Evolutionary conservation across 2,113 vertebrate genomes (phyloP).

Genomic region (Chionis minor): DNA sequence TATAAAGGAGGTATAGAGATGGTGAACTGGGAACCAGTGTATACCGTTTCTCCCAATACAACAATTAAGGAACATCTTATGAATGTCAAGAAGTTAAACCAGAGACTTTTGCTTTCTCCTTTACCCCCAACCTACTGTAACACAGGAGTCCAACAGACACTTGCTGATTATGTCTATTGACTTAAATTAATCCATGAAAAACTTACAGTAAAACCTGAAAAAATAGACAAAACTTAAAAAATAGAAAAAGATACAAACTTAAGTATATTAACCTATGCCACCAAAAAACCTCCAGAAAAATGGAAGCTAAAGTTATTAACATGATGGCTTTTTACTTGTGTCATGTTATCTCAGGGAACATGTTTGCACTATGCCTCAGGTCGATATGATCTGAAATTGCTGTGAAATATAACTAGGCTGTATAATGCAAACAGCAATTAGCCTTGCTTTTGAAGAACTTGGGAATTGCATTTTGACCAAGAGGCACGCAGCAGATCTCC

Average conservation of each 20-base stretch:
- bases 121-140: not conserved
- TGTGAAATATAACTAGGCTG: not conserved
- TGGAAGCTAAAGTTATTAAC: not conserved
- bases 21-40: not conserved
- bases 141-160: not conserved
- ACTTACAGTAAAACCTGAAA: not conserved
- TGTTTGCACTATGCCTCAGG: not conserved
- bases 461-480: not conserved
- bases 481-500: not conserved
- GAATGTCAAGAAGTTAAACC: not conserved
- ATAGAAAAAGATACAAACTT: not conserved
- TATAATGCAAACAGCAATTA: not conserved
- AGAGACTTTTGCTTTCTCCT: not conserved
- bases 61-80: not conserved
- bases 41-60: not conserved
- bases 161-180: not conserved
- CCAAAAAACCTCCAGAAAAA: not conserved
- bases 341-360: not conserved
- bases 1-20: accelerated
- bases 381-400: not conserved
- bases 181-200: not conserved
- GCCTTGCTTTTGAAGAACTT: not conserved
- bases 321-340: not conserved
- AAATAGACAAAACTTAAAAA: not conserved
- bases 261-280: not conserved